Evolutionary conservation across 2,113 vertebrate species (phyloP).

Genomic region (Orientallactaga bullata): DNA sequence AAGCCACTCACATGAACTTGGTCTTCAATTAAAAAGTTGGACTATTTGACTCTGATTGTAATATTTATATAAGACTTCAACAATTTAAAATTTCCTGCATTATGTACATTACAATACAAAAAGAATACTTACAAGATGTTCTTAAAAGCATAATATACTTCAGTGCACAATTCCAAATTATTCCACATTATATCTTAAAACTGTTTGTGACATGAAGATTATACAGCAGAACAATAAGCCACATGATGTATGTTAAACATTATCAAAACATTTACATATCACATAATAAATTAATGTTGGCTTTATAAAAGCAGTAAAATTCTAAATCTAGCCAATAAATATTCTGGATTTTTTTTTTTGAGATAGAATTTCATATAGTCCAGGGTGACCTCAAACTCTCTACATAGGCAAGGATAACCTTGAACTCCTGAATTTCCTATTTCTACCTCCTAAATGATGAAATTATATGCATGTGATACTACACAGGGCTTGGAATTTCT

Average conservation of each 20-base stretch:
- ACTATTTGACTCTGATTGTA: not conserved
- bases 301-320: conserved; percentile 10
- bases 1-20: not conserved
- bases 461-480: not conserved
- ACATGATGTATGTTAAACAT: not conserved
- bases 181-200: not conserved
- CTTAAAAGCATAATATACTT: not conserved
- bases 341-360: not conserved
- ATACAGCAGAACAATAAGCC: not conserved
- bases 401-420: not conserved
- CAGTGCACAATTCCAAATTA: conserved; percentile 8
- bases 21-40: not conserved
- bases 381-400: not conserved
- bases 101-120: not conserved
- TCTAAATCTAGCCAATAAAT: conserved; percentile 21
- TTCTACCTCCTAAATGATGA: not conserved
- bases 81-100: not conserved
- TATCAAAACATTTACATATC: not conserved
- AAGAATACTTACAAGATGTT: not conserved
- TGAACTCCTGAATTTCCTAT: not conserved
- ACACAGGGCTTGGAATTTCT: not conserved
- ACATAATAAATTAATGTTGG: not conserved
- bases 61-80: not conserved
- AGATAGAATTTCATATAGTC: not conserved
- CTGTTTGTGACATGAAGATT: not conserved